Base-by-base conservation (phyloP, 1,140 invertebrate species). In the Tetragnatha versicolor region DNA sequence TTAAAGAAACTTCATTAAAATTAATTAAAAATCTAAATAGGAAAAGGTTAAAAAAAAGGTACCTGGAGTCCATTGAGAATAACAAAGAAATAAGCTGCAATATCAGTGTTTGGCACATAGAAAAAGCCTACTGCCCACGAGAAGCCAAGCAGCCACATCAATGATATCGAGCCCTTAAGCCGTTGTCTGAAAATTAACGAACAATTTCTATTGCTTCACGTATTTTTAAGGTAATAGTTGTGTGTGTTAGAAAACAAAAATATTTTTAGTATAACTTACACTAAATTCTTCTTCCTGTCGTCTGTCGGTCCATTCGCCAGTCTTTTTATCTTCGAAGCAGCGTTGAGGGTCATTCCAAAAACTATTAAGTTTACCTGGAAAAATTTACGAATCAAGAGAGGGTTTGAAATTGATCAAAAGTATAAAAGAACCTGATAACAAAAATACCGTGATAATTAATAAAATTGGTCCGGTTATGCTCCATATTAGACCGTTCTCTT, bases 41-140 rank as follows among this genome's bases (percentile, higher is more conserved):
- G 22, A n/a, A 51, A 51, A 51, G 4, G 17, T n/a, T n/a, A 7
- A 51, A 9, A n/a, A 9, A 42, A n/a, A n/a, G n/a, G n/a, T 53
- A 81, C 80, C 77, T 82, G 81, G 3, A 81, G 37, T 47, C 76
- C 76, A 42, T 80, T 82, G 3, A 81, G 20, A 17, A 81, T 37
- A 20, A 82, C 80, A 22, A 82, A 82, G 17, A 81, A 0, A 45
- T 82, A 82, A 3, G 69, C 68, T 7, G 69, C 29, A 10, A 60
- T 17, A 37, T 39, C 12, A 14, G 27, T 12, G 33, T n/a, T 58
- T 22, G 79, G 42, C 9, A 81, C 58, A 5, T 76, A 47, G 5
- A 82, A 60, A 14, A 82, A 75, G 39, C 76, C 81, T 12, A 73
- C 25, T 9, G 60, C 47, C 81, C 81, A 82, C 12, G 79, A 81